A percentile compares a stretch with the other conserved stretches of the same genome.
phyloP scores from a whole-genome alignment of 2,797 vertebrate genomes.

The Chaunax sp. region DNA sequence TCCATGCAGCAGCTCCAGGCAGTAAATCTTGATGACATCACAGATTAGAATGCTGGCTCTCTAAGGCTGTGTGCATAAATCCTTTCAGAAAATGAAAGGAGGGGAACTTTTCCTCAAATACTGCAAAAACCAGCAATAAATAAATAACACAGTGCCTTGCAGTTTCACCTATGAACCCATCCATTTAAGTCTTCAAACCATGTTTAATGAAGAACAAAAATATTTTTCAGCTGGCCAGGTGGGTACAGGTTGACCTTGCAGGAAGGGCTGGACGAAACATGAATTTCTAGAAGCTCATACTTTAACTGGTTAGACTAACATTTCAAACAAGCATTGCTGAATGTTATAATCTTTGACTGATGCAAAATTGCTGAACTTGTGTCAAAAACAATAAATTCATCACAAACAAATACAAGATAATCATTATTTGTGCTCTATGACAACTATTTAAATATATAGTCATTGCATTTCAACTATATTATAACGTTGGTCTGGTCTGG shows the following conservation, averaged over 20 bases:
- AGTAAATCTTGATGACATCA: conserved; percentile 71
- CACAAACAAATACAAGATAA: too few species aligned
- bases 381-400: too few species aligned
- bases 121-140: conserved; percentile 23
- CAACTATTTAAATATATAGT: too few species aligned
- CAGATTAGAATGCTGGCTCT: conserved; percentile 60
- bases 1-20: conserved; percentile 56
- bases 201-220: conserved; percentile 12
- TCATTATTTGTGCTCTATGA: too few species aligned
- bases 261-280: neutral
- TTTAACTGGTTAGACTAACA: too few species aligned
- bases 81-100: conserved; percentile 55
- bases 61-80: conserved; percentile 59
- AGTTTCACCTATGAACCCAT: conserved; percentile 33
- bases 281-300: too few species aligned
- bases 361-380: too few species aligned
- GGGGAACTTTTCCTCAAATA: conserved; percentile 45
- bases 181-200: conserved; percentile 16
- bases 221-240: conserved; percentile 6
- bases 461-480: too few species aligned
- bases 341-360: too few species aligned
- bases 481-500: too few species aligned
- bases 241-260: conserved; percentile 11
- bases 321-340: too few species aligned
- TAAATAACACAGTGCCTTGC: conserved; percentile 22